phyloP scores from a whole-genome alignment of 2,888 invertebrate species.

The Salpingus planirostris region DNA sequence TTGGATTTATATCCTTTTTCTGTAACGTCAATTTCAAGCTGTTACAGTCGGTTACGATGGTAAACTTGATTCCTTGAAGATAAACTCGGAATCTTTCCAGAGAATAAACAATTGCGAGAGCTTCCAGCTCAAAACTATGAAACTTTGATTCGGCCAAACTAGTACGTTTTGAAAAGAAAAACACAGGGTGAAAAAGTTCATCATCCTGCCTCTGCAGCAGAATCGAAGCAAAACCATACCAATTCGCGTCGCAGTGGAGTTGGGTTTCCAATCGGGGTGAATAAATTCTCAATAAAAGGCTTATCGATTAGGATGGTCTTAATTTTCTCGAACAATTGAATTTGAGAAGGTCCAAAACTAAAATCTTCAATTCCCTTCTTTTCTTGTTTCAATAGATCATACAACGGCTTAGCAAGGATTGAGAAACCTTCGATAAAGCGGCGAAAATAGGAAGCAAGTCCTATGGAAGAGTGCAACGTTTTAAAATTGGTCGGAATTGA shows the following conservation, averaged over 20 bases:
- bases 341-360: not conserved
- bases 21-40: slow-evolving; percentile 21
- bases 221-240: slow-evolving; percentile 25
- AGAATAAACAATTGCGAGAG: slow-evolving; percentile 21
- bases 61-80: slow-evolving; percentile 23
- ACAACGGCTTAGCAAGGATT: not conserved
- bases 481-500: not conserved
- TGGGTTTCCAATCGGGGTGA: slow-evolving; percentile 25
- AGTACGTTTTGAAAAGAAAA: slow-evolving; percentile 28
- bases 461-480: too few relatives aligned
- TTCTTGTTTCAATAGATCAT: not conserved
- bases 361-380: too few relatives aligned
- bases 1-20: slow-evolving; percentile 26
- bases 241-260: slow-evolving; percentile 31
- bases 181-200: slow-evolving; percentile 24
- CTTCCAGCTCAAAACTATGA: slow-evolving; percentile 31
- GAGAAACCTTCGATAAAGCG: not conserved
- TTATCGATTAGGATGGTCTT: too few relatives aligned
- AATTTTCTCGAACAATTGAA: not conserved
- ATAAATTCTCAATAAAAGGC: slow-evolving; percentile 28
- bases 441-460: not conserved
- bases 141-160: slow-evolving; percentile 24
- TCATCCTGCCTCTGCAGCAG: slow-evolving; percentile 27
- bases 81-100: slow-evolving; percentile 25
- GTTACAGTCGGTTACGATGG: slow-evolving; percentile 27